Evolutionary conservation across 1,140 invertebrate genomes (phyloP), one percentile per base, ranked within the genome.

Genomic region (Ectropis grisescens): DNA sequence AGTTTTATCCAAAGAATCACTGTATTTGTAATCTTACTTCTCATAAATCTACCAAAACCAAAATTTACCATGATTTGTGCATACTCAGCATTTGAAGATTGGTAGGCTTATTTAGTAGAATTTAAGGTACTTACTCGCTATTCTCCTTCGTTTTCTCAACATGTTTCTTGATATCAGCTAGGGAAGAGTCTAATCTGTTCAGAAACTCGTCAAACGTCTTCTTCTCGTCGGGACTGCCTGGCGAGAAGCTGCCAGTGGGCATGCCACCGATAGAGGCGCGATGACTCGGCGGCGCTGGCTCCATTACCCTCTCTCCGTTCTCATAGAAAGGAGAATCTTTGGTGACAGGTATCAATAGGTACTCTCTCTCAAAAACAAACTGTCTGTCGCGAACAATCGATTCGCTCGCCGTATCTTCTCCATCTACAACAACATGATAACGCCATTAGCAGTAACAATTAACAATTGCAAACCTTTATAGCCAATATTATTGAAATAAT

Each of bases 401-500:
- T 96, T 97, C 19, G 88, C 89, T 62, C 93, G 85, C 58, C 93
- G 86, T 67, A 97, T 94, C 81, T 95, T 92, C 82, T 96, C 94
- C 67, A 93, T 96, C 93, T 96, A 75, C 25, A 86, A 85, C 42
- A 60, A 55, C 56, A 58, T 42, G 47, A 57, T 25, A 33, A 44
- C 33, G 51, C 28, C 32, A 49, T 39, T 12, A 39, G 14, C 22
- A 31, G 25, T 41, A 29, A 32, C 14, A 39, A 34, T 50, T 46
- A 23, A 49, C 37, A 51, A 46, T 29, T 29, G 39, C 29, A 25
- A 45, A 26, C 37, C 52, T 48, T 52, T n/a, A n/a, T n/a, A n/a
- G n/a, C n/a, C n/a, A n/a, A n/a, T n/a, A n/a, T n/a, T n/a, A n/a
- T n/a, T n/a, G 24, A 51, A 51, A 60, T 55, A 68, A 51, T 56